Evolutionary conservation across 2,888 invertebrate genomes (phyloP).

Genomic region (Lissocephala sabroskyi): DNA sequence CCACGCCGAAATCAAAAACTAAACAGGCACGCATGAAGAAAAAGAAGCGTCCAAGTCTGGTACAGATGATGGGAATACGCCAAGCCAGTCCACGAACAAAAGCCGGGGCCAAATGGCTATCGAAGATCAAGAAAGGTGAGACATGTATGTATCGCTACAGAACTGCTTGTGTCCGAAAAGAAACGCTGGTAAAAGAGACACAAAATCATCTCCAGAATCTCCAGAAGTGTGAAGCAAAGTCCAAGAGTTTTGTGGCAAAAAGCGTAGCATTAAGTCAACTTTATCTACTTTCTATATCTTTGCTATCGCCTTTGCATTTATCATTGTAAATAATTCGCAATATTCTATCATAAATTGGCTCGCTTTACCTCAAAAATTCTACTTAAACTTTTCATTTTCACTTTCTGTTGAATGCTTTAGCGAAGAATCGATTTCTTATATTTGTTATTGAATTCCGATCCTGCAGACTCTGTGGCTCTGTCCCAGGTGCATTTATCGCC

Average conservation of each 20-base stretch:
- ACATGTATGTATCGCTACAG: constrained; percentile 74
- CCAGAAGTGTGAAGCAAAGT: too few species aligned
- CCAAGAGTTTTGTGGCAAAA: constrained; percentile 57
- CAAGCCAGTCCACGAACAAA: constrained; percentile 87
- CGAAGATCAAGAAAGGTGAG: constrained; percentile 89
- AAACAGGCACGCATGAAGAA: constrained; percentile 77
- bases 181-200: background rate
- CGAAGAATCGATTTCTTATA: too few species aligned
- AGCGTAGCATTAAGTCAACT: constrained; percentile 33
- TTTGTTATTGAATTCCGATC: background rate
- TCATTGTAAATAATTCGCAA: too few species aligned
- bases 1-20: constrained; percentile 20
- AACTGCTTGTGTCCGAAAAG: constrained; percentile 19
- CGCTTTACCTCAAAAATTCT: constrained; percentile 66
- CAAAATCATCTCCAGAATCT: constrained; percentile 2
- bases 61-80: constrained; percentile 86
- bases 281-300: constrained; percentile 16
- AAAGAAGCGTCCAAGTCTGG: constrained; percentile 86
- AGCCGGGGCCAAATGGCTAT: constrained; percentile 91
- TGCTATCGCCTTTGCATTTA: constrained; percentile 18
- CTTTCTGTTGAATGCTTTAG: constrained; percentile 1
- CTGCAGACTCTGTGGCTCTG: constrained; percentile 81
- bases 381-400: constrained; percentile 23
- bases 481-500: constrained; percentile 88
- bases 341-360: constrained; percentile 46